Percentiles rank a stretch among this genome's conserved stretches.
Evolutionary conservation across 1,140 invertebrate species (phyloP).

Genomic region (Gonatopus flavifemur): DNA sequence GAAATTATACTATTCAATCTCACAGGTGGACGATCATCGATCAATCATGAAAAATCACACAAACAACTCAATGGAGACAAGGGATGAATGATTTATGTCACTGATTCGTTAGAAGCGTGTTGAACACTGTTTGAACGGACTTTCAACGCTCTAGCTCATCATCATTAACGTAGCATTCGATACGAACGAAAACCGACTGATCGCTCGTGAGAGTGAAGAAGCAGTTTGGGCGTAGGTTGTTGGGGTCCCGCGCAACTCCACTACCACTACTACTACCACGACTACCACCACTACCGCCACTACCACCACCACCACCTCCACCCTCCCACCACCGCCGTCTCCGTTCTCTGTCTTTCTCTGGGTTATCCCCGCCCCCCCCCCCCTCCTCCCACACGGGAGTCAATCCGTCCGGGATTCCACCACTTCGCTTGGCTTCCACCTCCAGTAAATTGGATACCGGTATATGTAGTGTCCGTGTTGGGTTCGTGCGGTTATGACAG

Average conservation of each 20-base stretch:
- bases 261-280: background rate
- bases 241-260: slow-evolving; percentile 10
- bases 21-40: no score
- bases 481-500: slow-evolving; percentile 50
- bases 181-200: slow-evolving; percentile 49
- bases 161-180: slow-evolving; percentile 30
- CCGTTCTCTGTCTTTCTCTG: slow-evolving; percentile 3
- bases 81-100: no score
- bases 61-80: no score
- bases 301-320: slow-evolving; percentile 8
- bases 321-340: slow-evolving; percentile 15
- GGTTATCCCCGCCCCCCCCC: background rate
- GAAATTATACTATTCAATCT: no score
- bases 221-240: slow-evolving; percentile 28
- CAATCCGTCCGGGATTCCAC: background rate
- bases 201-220: slow-evolving; percentile 29
- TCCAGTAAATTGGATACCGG: slow-evolving; percentile 1
- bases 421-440: slow-evolving; percentile 3
- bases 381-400: background rate
- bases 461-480: no score
- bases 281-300: slow-evolving; percentile 17
- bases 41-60: no score
- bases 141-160: no score
- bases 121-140: background rate
- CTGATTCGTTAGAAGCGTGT: no score